Conservation (phyloP, 2,797 vertebrate genomes). For the Syndactyla subalaris region DNA sequence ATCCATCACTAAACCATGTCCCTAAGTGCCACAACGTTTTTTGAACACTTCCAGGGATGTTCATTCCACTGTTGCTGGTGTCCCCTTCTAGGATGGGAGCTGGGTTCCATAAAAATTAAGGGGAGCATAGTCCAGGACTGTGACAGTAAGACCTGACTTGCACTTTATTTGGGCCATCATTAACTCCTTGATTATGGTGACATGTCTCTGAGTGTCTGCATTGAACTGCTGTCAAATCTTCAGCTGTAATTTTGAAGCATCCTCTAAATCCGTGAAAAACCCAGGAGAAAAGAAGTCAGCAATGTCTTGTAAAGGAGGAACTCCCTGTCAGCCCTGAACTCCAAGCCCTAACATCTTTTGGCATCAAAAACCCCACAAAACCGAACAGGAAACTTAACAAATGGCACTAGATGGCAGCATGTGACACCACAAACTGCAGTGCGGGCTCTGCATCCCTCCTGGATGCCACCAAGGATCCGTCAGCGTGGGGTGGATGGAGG, state of each 20-base stretch:
- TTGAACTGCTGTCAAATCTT: not conserved
- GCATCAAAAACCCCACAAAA: not conserved
- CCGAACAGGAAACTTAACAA: not conserved
- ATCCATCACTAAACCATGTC: not conserved
- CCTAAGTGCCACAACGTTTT: not conserved
- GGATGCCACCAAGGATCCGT: not conserved
- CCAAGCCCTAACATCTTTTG: rapidly evolving
- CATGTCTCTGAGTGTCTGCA: not conserved
- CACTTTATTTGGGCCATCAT: not conserved
- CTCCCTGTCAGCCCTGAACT: rapidly evolving
- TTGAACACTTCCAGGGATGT: not conserved
- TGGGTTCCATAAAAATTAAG: not conserved
- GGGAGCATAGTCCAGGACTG: not conserved
- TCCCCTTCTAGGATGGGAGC: not conserved
- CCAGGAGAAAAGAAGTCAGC: not conserved
- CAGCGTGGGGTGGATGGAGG: not conserved
- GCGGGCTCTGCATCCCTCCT: not conserved
- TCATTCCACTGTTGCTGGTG: not conserved
- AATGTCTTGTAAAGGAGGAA: not conserved
- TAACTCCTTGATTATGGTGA: not conserved
- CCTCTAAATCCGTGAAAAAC: not conserved
- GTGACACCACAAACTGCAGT: constrained; percentile 28
- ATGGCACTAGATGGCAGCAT: constrained; percentile 78
- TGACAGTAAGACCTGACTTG: not conserved
- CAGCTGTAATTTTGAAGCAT: not conserved